phyloP scores from a whole-genome alignment of 2,113 vertebrate genomes.

The Clinocottus analis region DNA sequence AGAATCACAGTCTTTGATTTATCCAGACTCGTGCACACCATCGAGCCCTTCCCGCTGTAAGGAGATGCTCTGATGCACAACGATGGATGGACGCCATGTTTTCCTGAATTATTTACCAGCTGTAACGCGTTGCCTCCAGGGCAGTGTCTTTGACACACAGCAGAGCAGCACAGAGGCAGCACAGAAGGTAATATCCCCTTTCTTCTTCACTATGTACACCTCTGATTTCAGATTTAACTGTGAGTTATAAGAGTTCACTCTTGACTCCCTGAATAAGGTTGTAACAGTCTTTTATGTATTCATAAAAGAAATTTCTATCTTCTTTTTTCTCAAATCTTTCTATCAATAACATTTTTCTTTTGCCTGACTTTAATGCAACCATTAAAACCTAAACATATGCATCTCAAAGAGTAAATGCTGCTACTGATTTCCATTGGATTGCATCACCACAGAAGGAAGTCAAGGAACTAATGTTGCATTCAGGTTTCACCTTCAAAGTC shows the following conservation, averaged over 20 bases:
- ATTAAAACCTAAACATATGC: neutral
- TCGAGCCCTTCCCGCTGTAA: neutral
- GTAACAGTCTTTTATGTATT: neutral
- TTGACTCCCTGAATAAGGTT: neutral
- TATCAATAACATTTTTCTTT: too few relatives aligned
- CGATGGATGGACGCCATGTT: conserved; percentile 31
- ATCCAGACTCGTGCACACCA: neutral
- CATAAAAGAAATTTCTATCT: neutral
- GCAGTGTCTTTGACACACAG: neutral
- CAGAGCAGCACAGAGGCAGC: neutral
- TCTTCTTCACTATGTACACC: conserved; percentile 2
- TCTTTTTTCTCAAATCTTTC: neutral
- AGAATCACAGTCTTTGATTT: neutral
- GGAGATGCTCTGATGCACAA: conserved; percentile 11
- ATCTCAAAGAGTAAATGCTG: neutral
- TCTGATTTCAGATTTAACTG: conserved; percentile 21
- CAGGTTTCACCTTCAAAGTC: conserved; percentile 4
- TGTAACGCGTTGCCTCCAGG: conserved; percentile 4
- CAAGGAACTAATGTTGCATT: neutral
- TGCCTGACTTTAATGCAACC: too few relatives aligned
- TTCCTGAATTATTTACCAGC: conserved; percentile 55
- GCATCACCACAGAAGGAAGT: neutral
- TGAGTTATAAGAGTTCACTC: neutral
- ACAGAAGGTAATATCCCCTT: conserved; percentile 1
- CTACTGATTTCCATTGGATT: neutral